Base-by-base conservation (phyloP, 37 sponge, comb jelly and placozoan genomes). In the Axinella damicornis region DNA sequence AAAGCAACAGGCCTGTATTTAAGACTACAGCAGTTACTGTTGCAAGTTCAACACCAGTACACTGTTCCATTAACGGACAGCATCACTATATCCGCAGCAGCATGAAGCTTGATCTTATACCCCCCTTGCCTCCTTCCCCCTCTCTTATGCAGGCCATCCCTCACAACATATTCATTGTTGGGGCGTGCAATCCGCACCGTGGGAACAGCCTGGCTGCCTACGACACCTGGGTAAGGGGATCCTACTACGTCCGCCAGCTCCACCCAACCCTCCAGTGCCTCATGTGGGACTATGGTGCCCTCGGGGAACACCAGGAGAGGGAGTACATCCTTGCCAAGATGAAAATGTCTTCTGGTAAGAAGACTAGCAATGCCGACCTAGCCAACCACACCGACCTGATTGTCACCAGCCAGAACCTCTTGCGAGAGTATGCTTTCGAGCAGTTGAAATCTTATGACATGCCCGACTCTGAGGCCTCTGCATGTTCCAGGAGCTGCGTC, bases 121-220 rank as follows among this genome's bases (percentile, higher is more conserved):
- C n/a, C n/a, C n/a, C n/a, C n/a, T n/a, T n/a, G n/a, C n/a, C n/a
- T n/a, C n/a, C n/a, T n/a, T n/a, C 15, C 37, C 39, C 37, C 70
- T 37, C 67, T 54, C 25, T 15, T 39, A 17, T 36, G 58, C 54
- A 92, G 88, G 76, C 66, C 11, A 70, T 95, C 22, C 93, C 96
- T 24, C 52, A 17, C 22, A 92, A 92, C 87, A 32, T 96, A 1
- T 96, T 96, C 36, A 53, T 96, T 6, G 75, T 92, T 60, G 92
- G 84, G 31, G 96, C 96, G 0, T 92, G 93, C 70, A 96, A 96
- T 67, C 96, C 96, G 24, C 96, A 96, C 71, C 85, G 90, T 46
- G 82, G 95, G 0, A 73, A 90, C 82, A 90, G 92, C 52, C 71
- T 82, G 0, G 83, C 83, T 9, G 61, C 39, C 9, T 55, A 85